Evolutionary conservation across 2,888 invertebrate species (phyloP), one percentile per base, ranked within the genome.

Genomic region (Cosmopolites sordidus): DNA sequence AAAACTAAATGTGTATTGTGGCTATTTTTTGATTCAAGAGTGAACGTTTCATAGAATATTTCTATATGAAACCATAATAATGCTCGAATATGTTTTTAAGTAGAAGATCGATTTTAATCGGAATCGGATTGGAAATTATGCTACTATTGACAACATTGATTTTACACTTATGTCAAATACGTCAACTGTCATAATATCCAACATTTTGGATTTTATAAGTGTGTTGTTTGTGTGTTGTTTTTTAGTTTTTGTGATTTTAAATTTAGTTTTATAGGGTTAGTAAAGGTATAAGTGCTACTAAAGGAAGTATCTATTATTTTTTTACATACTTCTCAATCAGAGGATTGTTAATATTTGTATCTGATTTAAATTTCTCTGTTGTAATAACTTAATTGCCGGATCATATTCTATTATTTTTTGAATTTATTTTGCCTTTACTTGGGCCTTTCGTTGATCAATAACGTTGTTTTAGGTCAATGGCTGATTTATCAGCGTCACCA

Each of bases 401-500:
- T 37, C 4, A 37, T 37, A 12, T 37, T 11, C 37, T 37, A 11
- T 37, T n/a, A n/a, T 37, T 37, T 22, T 22, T 22, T 22, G 3
- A 22, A 5, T n/a, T n/a, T n/a, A n/a, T n/a, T n/a, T 22, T 27
- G 44, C 5, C 16, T 42, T 48, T 40, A 11, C 14, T 41, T 49
- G 30, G 4, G 3, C 14, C 4, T 29, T n/a, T 16, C 40, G 29
- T 16, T 49, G 14, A 29, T 16, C 18, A 15, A 16, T 15, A 33
- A 51, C 55, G 56, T 56, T 62, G 51, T 61, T 63, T 48, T 59
- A 63, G 62, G 48, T 57, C 49, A 37, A 71, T 70, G 70, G 71
- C 70, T 37, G 70, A 72, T 58, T 57, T 69, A 56, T 64, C 67
- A 14, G 65, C 71, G 44, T 69, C 74, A 46, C 69, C 70, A 41